Evolutionary conservation across 2,113 vertebrate genomes (phyloP), one percentile per base, ranked within the genome.

Genomic region (Toxostoma redivivum): DNA sequence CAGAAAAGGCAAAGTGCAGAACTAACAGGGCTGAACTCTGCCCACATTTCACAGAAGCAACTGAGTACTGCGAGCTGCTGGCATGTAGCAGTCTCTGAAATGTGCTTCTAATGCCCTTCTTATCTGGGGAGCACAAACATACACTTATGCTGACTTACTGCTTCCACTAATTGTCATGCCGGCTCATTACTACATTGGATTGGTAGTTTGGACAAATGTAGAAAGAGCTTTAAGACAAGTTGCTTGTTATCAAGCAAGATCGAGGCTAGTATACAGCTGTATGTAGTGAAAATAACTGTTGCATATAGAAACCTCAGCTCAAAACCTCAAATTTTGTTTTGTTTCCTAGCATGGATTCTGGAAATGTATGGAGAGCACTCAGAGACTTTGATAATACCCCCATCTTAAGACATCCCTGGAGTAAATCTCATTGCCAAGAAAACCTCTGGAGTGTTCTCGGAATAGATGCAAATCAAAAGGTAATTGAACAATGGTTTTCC

Each of bases 361-460:
- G 92, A 81, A 95, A 69, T 5, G 48, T 97, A 76, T 98, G 98
- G 97, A 94, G 95, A 92, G 71, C 62, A 11, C 97, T 98, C 81
- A 97, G 94, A 95, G 95, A 53, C 90, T 81, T 93, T 60, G 74
- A 72, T 66, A 69, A 66, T 33, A 17, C 22, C 22, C 37, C 44
- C 35, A 61, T 86, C 18, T 93, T 97, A 42, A 95, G 48, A 38
- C 56, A 92, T 80, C 92, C 92, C 85, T 94, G 98, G 97, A 96
- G 56, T n/a, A 64, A 94, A 60, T 98, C 94, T 57, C 94, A 69
- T 79, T 97, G 84, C 89, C 95, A 88, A 91, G 95, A 96, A 74
- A 96, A 96, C 56, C 96, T 97, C 84, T 58, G 97, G 81, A 96
- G 91, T 27, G 95, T 96, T 81, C 98, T 98, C 19, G 93, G 98